These are phyloP conservation scores for Pedicia rivosa DNA, from an alignment of 2,888 invertebrate genomes.

Conservation along the genomic window DNA sequence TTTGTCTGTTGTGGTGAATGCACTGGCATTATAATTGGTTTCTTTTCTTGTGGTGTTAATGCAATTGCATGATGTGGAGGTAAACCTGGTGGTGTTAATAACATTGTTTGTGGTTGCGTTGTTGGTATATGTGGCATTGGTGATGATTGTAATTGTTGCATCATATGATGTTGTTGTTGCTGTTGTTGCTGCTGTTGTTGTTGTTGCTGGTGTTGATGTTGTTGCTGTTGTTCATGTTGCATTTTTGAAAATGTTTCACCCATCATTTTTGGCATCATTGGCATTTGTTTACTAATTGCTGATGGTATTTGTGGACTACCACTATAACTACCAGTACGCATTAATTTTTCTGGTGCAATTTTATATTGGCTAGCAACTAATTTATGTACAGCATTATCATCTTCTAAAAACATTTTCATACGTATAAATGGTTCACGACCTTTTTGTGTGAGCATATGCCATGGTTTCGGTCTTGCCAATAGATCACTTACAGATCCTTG, in stretches of 20 bases:
- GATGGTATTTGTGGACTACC: slow-evolving; percentile 59
- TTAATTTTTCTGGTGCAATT: slow-evolving; percentile 92
- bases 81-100: slow-evolving; percentile 59
- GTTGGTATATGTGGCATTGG: slow-evolving; percentile 30
- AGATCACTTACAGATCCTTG: slow-evolving; percentile 97
- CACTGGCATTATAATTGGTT: slow-evolving; percentile 38
- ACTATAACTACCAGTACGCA: slow-evolving; percentile 90
- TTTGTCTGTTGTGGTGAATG: slow-evolving; percentile 49
- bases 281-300: slow-evolving; percentile 56
- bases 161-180: slow-evolving; percentile 44
- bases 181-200: slow-evolving; percentile 24
- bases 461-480: slow-evolving; percentile 92
- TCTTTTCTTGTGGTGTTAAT: slow-evolving; percentile 12
- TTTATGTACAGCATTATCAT: slow-evolving; percentile 89
- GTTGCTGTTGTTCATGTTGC: slow-evolving; percentile 48
- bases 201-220: slow-evolving; percentile 36
- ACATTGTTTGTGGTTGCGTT: slow-evolving; percentile 38
- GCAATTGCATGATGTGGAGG: slow-evolving; percentile 32
- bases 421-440: slow-evolving; percentile 93
- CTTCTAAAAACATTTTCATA: slow-evolving; percentile 96
- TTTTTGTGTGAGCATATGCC: slow-evolving; percentile 98
- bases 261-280: slow-evolving; percentile 62
- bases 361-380: slow-evolving; percentile 94
- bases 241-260: slow-evolving; percentile 50
- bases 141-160: slow-evolving; percentile 33